phyloP scores from a whole-genome alignment of 2,888 invertebrate genomes.

The Pachydiplax longipennis region DNA sequence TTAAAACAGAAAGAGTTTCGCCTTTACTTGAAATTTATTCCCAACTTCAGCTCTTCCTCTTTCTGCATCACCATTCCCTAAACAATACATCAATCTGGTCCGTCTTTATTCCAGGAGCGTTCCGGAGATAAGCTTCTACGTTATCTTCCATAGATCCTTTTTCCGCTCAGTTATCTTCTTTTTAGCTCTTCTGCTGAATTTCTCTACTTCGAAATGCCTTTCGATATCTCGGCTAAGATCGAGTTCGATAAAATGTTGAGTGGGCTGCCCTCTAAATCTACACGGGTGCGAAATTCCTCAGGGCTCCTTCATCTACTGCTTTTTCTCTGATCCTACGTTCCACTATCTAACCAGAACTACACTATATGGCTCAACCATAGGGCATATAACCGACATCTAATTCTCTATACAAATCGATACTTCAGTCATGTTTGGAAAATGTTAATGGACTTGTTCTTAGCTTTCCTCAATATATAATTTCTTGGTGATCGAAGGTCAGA shows the following conservation, averaged over 20 bases:
- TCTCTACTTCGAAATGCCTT: neutral
- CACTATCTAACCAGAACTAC: no score
- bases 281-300: constrained; percentile 7
- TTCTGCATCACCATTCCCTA: neutral
- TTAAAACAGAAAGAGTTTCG: neutral
- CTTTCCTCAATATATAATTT: no score
- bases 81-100: constrained; percentile 5
- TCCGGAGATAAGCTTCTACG: neutral
- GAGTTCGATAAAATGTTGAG: neutral
- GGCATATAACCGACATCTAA: no score
- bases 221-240: constrained; percentile 2
- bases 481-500: no score
- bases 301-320: neutral
- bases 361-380: no score
- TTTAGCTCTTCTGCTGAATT: neutral
- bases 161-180: neutral
- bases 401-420: no score
- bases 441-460: no score
- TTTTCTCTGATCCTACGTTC: no score
- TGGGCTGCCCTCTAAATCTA: neutral
- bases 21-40: neutral
- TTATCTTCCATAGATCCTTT: neutral
- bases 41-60: neutral
- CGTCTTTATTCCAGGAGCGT: constrained; percentile 26
- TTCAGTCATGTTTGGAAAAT: no score